Evolutionary conservation across 2,797 vertebrate species (phyloP).

Genomic region (Clarias laeviceps): DNA sequence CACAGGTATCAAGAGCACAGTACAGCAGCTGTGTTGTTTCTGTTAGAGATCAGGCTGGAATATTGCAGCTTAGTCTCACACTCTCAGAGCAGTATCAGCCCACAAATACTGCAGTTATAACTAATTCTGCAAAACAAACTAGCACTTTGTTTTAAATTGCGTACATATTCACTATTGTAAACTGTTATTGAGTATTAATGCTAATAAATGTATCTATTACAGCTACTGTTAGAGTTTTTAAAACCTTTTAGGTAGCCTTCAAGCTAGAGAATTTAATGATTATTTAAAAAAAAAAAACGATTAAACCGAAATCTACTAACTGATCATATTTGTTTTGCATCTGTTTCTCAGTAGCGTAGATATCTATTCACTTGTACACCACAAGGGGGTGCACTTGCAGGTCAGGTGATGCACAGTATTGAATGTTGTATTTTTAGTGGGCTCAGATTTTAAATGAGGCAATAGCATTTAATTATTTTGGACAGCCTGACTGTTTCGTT

Average conservation of each 20-base stretch:
- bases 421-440: too few species aligned
- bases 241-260: neutral
- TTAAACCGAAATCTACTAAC: too few species aligned
- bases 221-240: neutral
- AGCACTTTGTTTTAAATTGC: neutral
- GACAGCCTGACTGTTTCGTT: too few species aligned
- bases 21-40: conserved; percentile 6
- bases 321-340: too few species aligned
- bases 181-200: neutral
- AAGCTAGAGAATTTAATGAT: neutral
- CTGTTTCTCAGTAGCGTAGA: too few species aligned
- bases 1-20: neutral
- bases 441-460: too few species aligned
- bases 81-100: neutral
- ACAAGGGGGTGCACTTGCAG: too few species aligned
- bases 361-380: too few species aligned
- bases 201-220: neutral
- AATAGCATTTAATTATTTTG: too few species aligned
- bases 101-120: neutral
- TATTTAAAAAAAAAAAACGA: too few species aligned
- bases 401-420: too few species aligned
- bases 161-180: neutral
- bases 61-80: neutral
- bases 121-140: neutral
- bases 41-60: neutral